phyloP scores from a whole-genome alignment of 2,797 vertebrate genomes.

The Gymnoscopelus braueri region DNA sequence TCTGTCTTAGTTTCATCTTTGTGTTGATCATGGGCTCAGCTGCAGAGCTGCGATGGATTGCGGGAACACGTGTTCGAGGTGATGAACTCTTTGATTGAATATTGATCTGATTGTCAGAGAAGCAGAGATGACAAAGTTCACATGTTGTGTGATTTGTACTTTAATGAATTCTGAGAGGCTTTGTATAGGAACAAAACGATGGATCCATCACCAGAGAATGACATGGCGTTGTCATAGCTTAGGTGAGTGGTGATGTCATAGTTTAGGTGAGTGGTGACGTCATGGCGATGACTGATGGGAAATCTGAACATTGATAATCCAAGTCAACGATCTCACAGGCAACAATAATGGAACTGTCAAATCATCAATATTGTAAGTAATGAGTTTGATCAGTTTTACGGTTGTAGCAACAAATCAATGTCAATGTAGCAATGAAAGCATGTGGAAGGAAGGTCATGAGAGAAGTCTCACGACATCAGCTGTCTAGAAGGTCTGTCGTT shows the following conservation, averaged over 20 bases:
- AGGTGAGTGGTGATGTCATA: conserved; percentile 30
- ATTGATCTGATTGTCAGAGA: conserved; percentile 75
- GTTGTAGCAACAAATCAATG: conserved; percentile 50
- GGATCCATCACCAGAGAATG: conserved; percentile 48
- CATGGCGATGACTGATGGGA: conserved; percentile 28
- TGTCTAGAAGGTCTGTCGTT: background rate
- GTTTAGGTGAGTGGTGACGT: conserved; percentile 21
- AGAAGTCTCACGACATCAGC: conserved; percentile 15
- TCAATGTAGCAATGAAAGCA: conserved; percentile 27
- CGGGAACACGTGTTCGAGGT: conserved; percentile 48
- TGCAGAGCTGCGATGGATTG: conserved; percentile 14
- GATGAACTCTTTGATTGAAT: conserved; percentile 71
- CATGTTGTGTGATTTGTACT: conserved; percentile 46
- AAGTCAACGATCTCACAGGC: background rate
- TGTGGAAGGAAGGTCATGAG: background rate
- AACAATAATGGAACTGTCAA: conserved; percentile 63
- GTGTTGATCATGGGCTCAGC: background rate
- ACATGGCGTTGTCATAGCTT: conserved; percentile 27
- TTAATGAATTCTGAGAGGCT: conserved; percentile 40
- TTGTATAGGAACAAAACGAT: conserved; percentile 10
- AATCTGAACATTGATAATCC: conserved; percentile 26
- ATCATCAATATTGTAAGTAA: conserved; percentile 30
- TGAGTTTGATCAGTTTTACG: conserved; percentile 42
- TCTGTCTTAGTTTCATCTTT: no score
- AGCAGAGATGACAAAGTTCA: conserved; percentile 62